Conservation (phyloP, 2,113 vertebrate species). For the Leiothrix lutea region DNA sequence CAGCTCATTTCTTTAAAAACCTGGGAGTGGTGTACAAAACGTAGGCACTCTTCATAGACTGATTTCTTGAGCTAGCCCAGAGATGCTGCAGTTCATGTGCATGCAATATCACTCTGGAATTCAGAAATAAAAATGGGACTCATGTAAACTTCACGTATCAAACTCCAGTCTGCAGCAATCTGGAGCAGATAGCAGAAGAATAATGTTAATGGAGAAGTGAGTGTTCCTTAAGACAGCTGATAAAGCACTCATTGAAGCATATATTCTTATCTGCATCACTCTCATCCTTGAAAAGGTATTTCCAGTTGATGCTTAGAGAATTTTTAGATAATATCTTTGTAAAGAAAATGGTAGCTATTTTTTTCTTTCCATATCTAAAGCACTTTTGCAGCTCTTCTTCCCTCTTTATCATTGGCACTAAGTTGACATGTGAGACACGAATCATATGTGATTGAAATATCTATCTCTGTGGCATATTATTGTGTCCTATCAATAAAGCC, state of each 20-base stretch:
- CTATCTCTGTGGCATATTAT: not conserved
- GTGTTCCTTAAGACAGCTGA: not conserved
- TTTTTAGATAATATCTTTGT: constrained; percentile 14
- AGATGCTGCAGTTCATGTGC: not conserved
- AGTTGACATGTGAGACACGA: not conserved
- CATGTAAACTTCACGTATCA: not conserved
- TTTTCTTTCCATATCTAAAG: constrained; percentile 2
- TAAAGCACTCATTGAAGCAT: not conserved
- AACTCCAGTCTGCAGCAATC: not conserved
- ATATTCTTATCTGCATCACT: not conserved
- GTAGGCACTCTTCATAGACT: not conserved
- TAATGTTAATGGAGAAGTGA: not conserved
- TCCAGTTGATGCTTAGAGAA: not conserved
- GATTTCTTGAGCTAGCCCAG: not conserved
- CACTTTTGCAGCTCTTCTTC: not conserved
- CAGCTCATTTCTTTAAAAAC: not conserved
- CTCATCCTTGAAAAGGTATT: not conserved
- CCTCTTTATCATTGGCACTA: not conserved
- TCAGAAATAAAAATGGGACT: not conserved
- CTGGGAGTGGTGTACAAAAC: not conserved
- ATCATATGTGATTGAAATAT: constrained; percentile 34
- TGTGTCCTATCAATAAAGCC: constrained; percentile 9
- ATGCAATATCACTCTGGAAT: not conserved
- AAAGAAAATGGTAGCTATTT: not conserved
- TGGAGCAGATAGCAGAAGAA: constrained; percentile 22